Evolutionary conservation across 2,797 vertebrate species (phyloP), one percentile per base, ranked within the genome.

Genomic region (Megalops cyprinoides): DNA sequence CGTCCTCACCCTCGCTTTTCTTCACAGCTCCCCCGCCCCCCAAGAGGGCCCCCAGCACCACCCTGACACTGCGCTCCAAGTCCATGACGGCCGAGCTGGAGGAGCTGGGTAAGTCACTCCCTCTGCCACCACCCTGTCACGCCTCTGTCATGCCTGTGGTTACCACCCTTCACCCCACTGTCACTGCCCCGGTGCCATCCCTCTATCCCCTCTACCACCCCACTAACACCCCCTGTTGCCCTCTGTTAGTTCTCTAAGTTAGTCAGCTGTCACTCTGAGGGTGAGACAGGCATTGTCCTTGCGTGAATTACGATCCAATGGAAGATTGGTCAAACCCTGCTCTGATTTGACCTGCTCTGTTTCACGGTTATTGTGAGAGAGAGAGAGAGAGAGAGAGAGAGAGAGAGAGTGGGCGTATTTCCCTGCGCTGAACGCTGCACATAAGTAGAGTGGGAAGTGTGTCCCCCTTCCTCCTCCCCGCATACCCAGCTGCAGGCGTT

Each of bases 11-110:
- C 34, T 94, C 91, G 86, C 91, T 94, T 87, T 95, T 92, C 88
- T 89, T 94, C 91, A 81, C 94, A 99, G 98, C 97, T 81, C 98
- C 98, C 0, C 96, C 97, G 44, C 98, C 98, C 78, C 98, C 98
- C 44, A 99, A 98, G 92, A 95, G 98, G 84, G 97, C 97, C 0
- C 98, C 98, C 79, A 98, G 98, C 90, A 99, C 98, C 77, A 98
- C 98, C 0, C 87, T 99, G 87, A 99, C 98, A 0, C 95, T 99
- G 79, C 95, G 98, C 74, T 99, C 98, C 94, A 99, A 99, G 88
- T 99, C 98, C 90, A 99, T 99, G 98, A 99, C 98, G 0, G 97
- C 98, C 6, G 98, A 99, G 90, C 95, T 99, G 77, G 98, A 99
- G 86, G 98, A 99, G 91, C 94, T 99, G 83, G 98, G 98, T 99